phyloP scores from a whole-genome alignment of 2,797 vertebrate genomes.

The Falco concolor region DNA sequence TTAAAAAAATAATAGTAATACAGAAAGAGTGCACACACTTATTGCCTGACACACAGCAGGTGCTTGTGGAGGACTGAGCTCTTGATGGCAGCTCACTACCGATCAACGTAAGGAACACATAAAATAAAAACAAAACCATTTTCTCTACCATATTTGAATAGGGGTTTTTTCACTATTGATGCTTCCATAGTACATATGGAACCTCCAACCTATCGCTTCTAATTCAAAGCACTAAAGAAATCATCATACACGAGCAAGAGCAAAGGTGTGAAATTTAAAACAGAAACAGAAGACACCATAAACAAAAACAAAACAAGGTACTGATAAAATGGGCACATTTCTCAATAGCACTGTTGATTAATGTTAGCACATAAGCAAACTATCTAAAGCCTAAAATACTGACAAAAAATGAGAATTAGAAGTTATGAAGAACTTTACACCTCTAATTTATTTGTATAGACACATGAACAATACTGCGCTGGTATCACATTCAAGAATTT shows the following conservation, averaged over 20 bases:
- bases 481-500: neutral
- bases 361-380: neutral
- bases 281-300: neutral
- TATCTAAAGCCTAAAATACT: neutral
- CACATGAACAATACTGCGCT: neutral
- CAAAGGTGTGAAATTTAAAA: neutral
- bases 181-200: neutral
- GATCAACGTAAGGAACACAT: neutral
- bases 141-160: neutral
- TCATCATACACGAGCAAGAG: neutral
- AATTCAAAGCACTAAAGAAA: neutral
- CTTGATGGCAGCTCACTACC: neutral
- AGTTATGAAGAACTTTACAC: neutral
- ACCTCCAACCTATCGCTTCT: neutral
- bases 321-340: neutral
- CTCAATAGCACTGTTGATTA: neutral
- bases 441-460: neutral
- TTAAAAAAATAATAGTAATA: neutral
- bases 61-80: neutral
- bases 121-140: neutral
- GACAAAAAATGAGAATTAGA: neutral
- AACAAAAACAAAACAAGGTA: neutral
- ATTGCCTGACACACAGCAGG: neutral
- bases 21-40: fast-evolving
- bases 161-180: neutral